Evolutionary conservation across 2,797 vertebrate genomes (phyloP), one percentile per base, ranked within the genome.

Genomic region (Octomys mimax): DNA sequence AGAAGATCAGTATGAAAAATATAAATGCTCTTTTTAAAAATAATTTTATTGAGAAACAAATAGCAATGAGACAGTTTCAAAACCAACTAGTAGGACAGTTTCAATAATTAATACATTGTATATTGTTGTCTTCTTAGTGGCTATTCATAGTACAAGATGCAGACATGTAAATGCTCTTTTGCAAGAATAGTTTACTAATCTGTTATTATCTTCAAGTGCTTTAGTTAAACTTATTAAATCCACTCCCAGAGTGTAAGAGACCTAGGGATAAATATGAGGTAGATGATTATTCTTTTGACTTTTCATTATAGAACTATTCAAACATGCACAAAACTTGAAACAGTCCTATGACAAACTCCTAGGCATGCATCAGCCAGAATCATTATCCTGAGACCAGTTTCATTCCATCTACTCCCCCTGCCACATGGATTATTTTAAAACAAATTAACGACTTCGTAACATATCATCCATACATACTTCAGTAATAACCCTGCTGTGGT

Each of bases 231-330:
- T 2, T 54, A 88, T 49, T 61, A 92, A 92, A 86, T 52, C 89
- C 11, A 33, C 33, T 79, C 39, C 16, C 19, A n/a, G 82, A 68
- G 9, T 52, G 6, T 39, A 66, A 70, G 59, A 73, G 46, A 70
- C 73, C 16, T 36, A 68, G n/a, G 26, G 66, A 36, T 59, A 87
- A 80, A 70, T 52, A 6, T 18, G 26, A 93, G 59, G 62, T 31
- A 84, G 4, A 19, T 62, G 62, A 68, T 81, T 87, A n/a, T 36
- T 62, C n/a, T 71, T 86, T 88, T 78, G 61, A 73, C 71, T 90
- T 64, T 83, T 81, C 59, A 36, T 90, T 70, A 87, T 68, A 57
- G 68, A 95, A 93, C 87, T 52, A 70, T 71, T 62, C 86, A 88
- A 85, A 80, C 68, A 33, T 8, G 13, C 3, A 31, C 9, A 64